These are phyloP conservation scores for Zaprionus taronus DNA, from an alignment of 1,140 invertebrate species.

Conservation along the genomic window DNA sequence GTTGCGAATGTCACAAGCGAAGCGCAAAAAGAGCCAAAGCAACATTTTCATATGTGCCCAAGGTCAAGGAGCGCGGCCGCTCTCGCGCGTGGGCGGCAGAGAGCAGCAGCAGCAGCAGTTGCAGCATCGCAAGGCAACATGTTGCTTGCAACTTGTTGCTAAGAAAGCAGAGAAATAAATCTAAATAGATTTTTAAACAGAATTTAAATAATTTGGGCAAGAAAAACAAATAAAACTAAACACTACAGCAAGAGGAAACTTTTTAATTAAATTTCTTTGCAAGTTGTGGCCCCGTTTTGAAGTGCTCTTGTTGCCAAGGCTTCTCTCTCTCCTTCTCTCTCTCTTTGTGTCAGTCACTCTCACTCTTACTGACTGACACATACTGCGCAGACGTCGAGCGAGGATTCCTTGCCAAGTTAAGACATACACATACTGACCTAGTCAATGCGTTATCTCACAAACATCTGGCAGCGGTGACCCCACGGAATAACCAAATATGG, in stretches of 20 bases:
- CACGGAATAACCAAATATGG: constrained; percentile 69
- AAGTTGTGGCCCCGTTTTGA: constrained; percentile 11
- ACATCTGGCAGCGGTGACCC: constrained; percentile 38
- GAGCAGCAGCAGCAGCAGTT: constrained; percentile 14
- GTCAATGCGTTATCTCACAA: constrained; percentile 56
- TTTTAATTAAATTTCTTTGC: constrained; percentile 1
- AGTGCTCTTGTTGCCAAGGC: constrained; percentile 49
- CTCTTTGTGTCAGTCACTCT: constrained; percentile 1
- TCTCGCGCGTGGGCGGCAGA: constrained; percentile 46
- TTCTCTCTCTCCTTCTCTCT: not conserved
- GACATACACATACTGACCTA: constrained; percentile 75
- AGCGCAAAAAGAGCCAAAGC: constrained; percentile 33
- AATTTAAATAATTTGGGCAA: not conserved
- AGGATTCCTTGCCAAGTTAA: constrained; percentile 45
- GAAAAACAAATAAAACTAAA: not conserved
- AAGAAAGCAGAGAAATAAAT: not conserved
- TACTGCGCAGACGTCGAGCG: constrained; percentile 54
- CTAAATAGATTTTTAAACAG: not conserved
- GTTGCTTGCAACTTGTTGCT: constrained; percentile 20
- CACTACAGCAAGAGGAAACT: not conserved
- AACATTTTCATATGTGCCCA: constrained; percentile 62
- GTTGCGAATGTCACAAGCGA: constrained; percentile 32
- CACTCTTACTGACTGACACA: constrained; percentile 8
- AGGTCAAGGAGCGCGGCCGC: constrained; percentile 71
- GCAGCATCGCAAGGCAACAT: constrained; percentile 47